Percentiles rank a stretch among this genome's conserved stretches.
Conservation (phyloP, 2,888 invertebrate species). For the Ormyrus pomaceus region DNA sequence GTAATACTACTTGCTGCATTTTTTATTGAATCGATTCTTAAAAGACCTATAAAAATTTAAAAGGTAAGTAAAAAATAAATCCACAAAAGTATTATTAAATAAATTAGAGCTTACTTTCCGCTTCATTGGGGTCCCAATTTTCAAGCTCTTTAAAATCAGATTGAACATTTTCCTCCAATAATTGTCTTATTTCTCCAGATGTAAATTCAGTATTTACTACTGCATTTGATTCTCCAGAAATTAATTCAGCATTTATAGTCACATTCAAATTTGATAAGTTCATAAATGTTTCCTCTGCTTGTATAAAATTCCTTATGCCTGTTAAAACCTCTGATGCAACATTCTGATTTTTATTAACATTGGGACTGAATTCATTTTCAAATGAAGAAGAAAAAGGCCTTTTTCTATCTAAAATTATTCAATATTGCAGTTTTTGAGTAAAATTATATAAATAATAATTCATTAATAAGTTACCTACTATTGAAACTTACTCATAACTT, state of each 20-base stretch:
- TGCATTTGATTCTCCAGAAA: constrained; percentile 26
- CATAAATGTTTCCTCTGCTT: constrained; percentile 11
- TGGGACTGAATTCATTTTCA: constrained; percentile 60
- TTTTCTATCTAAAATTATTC: constrained; percentile 62
- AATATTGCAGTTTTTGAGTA: too few relatives aligned
- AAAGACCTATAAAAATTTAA: too few relatives aligned
- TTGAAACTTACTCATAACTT: constrained; percentile 73
- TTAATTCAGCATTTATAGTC: too few relatives aligned
- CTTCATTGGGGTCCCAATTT: too few relatives aligned
- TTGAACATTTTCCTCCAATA: constrained; percentile 13
- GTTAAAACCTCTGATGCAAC: background rate
- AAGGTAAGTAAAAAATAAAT: too few relatives aligned
- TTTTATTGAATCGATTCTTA: too few relatives aligned
- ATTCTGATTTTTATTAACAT: background rate
- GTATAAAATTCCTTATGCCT: background rate
- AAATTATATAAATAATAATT: too few relatives aligned
- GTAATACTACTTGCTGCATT: too few relatives aligned
- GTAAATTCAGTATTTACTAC: too few relatives aligned
- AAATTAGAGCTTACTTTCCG: too few relatives aligned
- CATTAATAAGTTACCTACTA: too few relatives aligned
- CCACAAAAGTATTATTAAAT: too few relatives aligned
- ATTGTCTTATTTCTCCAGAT: constrained; percentile 15
- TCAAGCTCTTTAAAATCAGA: background rate
- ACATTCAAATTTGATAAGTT: background rate
- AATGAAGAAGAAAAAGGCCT: constrained; percentile 66